Evolutionary conservation across 2,797 vertebrate species (phyloP), one percentile per base, ranked within the genome.

Genomic region (Pseudotriccus pelzelni): DNA sequence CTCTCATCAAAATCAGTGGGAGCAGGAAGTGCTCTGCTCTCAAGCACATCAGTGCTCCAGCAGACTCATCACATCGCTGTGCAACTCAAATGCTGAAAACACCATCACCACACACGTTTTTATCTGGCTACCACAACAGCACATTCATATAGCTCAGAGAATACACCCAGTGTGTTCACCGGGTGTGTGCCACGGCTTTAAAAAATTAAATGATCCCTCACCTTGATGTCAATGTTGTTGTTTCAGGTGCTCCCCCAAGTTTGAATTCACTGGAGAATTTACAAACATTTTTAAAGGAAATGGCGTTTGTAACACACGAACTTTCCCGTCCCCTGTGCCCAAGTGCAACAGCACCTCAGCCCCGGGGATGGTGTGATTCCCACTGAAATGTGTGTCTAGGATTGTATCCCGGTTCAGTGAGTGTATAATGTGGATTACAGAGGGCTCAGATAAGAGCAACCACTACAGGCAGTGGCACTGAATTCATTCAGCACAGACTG

Each of bases 351-450:
- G 59, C 3, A 41, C 6, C 50, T 50, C 25, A 6, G 6, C 17
- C 1, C 67, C 46, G 14, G 18, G 77, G 41, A 14, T 2, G 13
- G 52, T 2, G 46, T 12, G 24, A 84, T 22, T 81, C 23, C 60
- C 64, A 17, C 55, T n/a, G 79, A 14, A 70, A 50, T 4, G 0
- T 18, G 0, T 0, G 0, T 9, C 41, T 1, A n/a, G 59, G 49
- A 21, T 11, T 32, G 27, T 4, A 18, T 3, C 47, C 69, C 23
- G 23, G 49, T 39, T 59, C 66, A 34, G 3, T 0, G 4, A 1
- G 1, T 11, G 47, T 30, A 47, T 44, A 20, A 23, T 3, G 25
- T 9, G 49, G 27, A 39, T 47, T 12, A 56, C n/a, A 41, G 14
- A 30, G 59, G 59, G 47, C 24, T 77, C 59, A 49, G 67, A 0